Evolutionary conservation across 2,113 vertebrate species (phyloP).

Genomic region (Mohoua ochrocephala): DNA sequence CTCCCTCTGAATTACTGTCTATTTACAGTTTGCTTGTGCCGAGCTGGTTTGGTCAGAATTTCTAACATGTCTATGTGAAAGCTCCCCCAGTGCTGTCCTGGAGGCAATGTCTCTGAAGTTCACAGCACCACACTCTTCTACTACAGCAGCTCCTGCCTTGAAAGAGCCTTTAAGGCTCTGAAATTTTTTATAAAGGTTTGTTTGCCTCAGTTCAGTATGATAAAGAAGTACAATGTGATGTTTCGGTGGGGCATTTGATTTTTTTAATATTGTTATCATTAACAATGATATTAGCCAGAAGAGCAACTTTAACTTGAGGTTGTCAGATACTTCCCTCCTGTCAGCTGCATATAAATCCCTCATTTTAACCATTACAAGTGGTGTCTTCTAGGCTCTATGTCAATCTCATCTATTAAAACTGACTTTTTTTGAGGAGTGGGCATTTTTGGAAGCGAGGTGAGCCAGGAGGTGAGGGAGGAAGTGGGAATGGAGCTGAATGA

Average conservation of each 20-base stretch:
- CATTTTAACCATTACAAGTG: background rate
- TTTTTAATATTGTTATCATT: background rate
- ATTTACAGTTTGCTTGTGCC: conserved; percentile 19
- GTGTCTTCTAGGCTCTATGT: background rate
- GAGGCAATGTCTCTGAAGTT: conserved; percentile 6
- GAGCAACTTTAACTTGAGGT: background rate
- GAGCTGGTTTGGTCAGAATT: conserved; percentile 52
- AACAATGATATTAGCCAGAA: background rate
- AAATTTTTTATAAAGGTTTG: background rate
- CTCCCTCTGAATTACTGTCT: conserved; percentile 32
- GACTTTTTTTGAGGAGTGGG: background rate
- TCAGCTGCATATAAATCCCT: background rate
- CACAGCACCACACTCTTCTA: background rate
- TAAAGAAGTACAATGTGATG: background rate
- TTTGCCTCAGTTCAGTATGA: background rate
- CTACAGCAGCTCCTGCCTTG: background rate
- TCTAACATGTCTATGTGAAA: conserved; percentile 3
- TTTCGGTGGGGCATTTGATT: background rate
- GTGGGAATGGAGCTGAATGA: background rate
- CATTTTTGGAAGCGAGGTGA: background rate
- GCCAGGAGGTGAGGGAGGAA: background rate
- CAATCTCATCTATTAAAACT: background rate
- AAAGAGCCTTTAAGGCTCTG: background rate
- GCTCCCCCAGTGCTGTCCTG: background rate
- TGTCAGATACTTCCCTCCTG: background rate